These are phyloP conservation scores for Hirudo medicinalis DNA, from an alignment of 1,140 invertebrate species.

Conservation along the genomic window DNA sequence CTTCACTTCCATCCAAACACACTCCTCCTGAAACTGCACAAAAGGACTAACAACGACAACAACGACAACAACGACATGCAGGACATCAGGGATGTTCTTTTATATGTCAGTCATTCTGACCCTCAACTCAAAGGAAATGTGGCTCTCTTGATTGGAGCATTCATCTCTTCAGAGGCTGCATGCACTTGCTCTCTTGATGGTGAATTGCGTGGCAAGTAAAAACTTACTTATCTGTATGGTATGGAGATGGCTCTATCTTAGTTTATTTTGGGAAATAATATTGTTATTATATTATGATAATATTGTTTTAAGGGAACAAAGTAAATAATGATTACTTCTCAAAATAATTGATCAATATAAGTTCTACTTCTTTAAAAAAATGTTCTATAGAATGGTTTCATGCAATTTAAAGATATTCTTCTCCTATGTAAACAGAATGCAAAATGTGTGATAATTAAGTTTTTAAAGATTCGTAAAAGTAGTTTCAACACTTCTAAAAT, in stretches of 20 bases:
- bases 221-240: background rate
- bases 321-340: background rate
- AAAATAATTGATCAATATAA: background rate
- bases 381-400: too few species aligned
- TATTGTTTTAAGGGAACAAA: too few species aligned
- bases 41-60: background rate
- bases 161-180: background rate
- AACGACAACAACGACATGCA: conserved; percentile 28
- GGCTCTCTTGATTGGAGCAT: conserved; percentile 32
- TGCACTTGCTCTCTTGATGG: background rate
- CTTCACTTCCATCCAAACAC: conserved; percentile 54
- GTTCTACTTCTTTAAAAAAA: too few species aligned
- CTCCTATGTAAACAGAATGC: too few species aligned
- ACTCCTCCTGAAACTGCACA: conserved; percentile 19
- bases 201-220: background rate
- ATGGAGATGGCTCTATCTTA: too few species aligned
- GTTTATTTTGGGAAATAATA: too few species aligned
- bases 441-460: too few species aligned
- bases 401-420: too few species aligned
- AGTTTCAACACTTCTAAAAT: too few species aligned
- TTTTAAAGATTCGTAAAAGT: too few species aligned
- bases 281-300: too few species aligned
- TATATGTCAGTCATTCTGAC: conserved; percentile 59
- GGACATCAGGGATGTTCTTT: conserved; percentile 54
- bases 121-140: conserved; percentile 66